Evolutionary conservation across 2,888 invertebrate genomes (phyloP), one percentile per base, ranked within the genome.

Genomic region (Metalampra italica): DNA sequence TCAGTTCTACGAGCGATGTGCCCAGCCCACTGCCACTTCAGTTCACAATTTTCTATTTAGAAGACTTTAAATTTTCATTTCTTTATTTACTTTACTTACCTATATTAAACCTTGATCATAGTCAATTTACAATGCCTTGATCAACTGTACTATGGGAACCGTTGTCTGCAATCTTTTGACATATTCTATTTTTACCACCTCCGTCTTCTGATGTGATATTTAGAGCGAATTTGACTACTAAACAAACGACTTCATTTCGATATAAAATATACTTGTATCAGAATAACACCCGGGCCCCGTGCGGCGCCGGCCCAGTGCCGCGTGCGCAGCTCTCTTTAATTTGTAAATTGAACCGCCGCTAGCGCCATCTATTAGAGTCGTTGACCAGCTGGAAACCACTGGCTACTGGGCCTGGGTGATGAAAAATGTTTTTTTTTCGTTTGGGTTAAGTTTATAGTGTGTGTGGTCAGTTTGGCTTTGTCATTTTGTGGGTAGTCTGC

Each of bases 271-370:
- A 9, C 36, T 36, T 36, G 9, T 36, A 36, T 36, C 69, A 71
- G 70, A 80, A 82, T 82, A 80, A 48, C 2, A 45, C 40, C 44
- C 14, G 44, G 37, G 52, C 50, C 55, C 47, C 55, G 54, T 50
- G 51, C 62, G 70, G 69, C 74, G 67, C 67, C 68, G 67, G 62
- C n/a, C 5, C 14, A 57, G 62, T 62, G 55, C 59, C 66, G 66
- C 71, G 59, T 57, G 64, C 71, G 50, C 73, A 52, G 56, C 51
- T 60, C 75, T 82, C 85, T 87, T 79, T 86, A 84, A 88, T 88
- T 87, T 85, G 78, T 78, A 80, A 82, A 84, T 80, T 77, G 76
- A 68, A 66, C 80, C 79, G 68, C 29, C 66, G 53, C 69, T 76
- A 81, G 72, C 83, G 81, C 82, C 81, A 79, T 78, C 82, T 84